Percentiles rank a stretch among this genome's conserved stretches.
Conservation (phyloP, 2,888 invertebrate species). For the Pteria penguin region DNA sequence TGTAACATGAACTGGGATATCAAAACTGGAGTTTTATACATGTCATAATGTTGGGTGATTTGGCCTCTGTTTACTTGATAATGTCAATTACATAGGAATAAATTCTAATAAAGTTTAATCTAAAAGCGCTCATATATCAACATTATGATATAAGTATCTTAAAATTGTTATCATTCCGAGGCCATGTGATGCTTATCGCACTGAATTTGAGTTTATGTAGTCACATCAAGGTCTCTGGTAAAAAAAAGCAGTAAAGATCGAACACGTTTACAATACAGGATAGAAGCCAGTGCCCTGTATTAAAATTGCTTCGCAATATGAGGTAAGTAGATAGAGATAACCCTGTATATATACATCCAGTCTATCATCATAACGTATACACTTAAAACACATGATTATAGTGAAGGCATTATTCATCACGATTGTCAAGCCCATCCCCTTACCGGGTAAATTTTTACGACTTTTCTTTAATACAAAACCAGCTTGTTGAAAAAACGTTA, state of each 20-base stretch:
- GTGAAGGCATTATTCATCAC: no score
- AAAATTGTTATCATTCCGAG: not conserved
- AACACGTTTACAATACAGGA: not conserved
- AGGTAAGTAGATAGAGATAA: no score
- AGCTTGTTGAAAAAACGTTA: no score
- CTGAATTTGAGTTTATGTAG: not conserved
- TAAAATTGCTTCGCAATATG: no score
- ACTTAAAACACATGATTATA: no score
- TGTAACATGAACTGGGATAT: conserved; percentile 1
- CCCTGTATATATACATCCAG: no score
- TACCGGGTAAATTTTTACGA: no score
- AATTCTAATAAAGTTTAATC: conserved; percentile 42
- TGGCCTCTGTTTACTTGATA: conserved; percentile 32
- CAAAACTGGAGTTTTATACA: not conserved
- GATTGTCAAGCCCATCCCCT: no score
- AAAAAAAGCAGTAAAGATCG: not conserved
- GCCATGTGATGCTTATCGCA: not conserved
- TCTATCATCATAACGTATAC: no score
- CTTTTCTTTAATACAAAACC: no score
- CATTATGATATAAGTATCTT: conserved; percentile 18
- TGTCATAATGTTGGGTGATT: conserved; percentile 1
- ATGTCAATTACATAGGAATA: conserved; percentile 43
- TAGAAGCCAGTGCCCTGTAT: not conserved
- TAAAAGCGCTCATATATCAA: conserved; percentile 36
- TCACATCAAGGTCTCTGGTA: not conserved